These are phyloP conservation scores for Nudaria mundana DNA, from an alignment of 2,888 invertebrate genomes.

Conservation along the genomic window DNA sequence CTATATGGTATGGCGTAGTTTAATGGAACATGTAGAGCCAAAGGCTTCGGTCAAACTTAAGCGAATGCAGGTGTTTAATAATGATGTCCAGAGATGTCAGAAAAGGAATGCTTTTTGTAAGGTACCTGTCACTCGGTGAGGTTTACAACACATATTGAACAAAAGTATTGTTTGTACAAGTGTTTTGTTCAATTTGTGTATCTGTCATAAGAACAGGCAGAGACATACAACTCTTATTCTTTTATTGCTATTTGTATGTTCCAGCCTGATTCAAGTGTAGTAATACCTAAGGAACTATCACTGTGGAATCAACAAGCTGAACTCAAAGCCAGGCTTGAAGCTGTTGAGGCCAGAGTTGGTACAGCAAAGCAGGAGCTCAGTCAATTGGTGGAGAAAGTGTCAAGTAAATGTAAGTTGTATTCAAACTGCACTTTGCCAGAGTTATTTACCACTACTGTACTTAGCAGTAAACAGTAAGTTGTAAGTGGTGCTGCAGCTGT, in stretches of 20 bases:
- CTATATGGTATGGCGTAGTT: conserved; percentile 69
- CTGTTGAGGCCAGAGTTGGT: conserved; percentile 41
- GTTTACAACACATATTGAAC: too few species aligned
- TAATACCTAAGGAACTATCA: conserved; percentile 52
- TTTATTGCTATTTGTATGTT: background rate
- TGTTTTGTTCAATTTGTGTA: too few species aligned
- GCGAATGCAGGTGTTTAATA: conserved; percentile 59
- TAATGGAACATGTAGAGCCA: conserved; percentile 65
- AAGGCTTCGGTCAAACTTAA: conserved; percentile 52
- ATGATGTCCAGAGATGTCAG: conserved; percentile 55
- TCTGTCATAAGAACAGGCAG: too few species aligned
- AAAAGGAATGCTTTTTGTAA: conserved; percentile 50
- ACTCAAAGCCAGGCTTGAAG: conserved; percentile 42
- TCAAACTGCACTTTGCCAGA: too few species aligned
- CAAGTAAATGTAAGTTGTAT: conserved; percentile 51
- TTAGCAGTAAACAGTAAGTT: too few species aligned
- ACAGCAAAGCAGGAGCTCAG: conserved; percentile 39
- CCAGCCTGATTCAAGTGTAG: conserved; percentile 39
- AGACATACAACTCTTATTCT: conserved; percentile 1
- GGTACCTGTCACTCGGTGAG: too few species aligned
- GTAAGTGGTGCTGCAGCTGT: too few species aligned
- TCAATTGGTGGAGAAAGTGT: conserved; percentile 49
- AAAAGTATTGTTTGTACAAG: too few species aligned
- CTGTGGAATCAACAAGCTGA: conserved; percentile 55
- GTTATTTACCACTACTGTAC: too few species aligned